Evolutionary conservation across 2,797 vertebrate species (phyloP), one percentile per base, ranked within the genome.

Genomic region (Typhlichthys eigenmanni): DNA sequence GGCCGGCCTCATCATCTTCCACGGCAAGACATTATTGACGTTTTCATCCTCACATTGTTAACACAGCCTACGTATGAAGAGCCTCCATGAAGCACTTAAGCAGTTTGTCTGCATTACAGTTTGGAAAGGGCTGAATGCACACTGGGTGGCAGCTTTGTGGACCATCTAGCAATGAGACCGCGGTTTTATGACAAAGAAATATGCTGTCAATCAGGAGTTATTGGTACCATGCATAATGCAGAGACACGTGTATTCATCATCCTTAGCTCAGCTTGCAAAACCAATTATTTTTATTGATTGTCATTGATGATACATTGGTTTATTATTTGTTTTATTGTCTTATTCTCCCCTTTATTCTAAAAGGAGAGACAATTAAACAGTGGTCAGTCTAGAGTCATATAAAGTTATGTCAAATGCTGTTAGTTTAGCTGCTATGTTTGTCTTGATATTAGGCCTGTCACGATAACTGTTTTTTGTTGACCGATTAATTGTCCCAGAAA

Each of bases 1-100:
- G 1, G 66, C 67, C 69, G 1, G 66, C 67, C 69, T 84, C 64
- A 74, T 83, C 79, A 81, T 82, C 67, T 3, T 80, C 67, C 17
- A 61, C 60, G 50, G 64, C 12, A 65, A 59, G 68, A 69, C 2
- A 12, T 72, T 75, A 79, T 80, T 76, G 75, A 63, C 57, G 64
- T 82, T 78, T 78, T 67, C 57, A 65, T 59, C 55, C 4, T 45
- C 66, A 55, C 38, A 1, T 70, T 80, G 24, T 64, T 58, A 74
- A 55, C 47, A 10, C 17, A 0, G 50, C 62, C 68, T 63, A 52
- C 10, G 62, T 60, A 60, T 69, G 63, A 77, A 70, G 56, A 69
- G 67, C 66, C 0, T 19, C 50, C 53, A 65, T 76, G 38, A 57
- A 62, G 58, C 72, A 57, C 60, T 78, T 58, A 46, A 12, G 24